Base-by-base conservation (phyloP, 2,797 vertebrate genomes). In the Falco novaeseelandiae region DNA sequence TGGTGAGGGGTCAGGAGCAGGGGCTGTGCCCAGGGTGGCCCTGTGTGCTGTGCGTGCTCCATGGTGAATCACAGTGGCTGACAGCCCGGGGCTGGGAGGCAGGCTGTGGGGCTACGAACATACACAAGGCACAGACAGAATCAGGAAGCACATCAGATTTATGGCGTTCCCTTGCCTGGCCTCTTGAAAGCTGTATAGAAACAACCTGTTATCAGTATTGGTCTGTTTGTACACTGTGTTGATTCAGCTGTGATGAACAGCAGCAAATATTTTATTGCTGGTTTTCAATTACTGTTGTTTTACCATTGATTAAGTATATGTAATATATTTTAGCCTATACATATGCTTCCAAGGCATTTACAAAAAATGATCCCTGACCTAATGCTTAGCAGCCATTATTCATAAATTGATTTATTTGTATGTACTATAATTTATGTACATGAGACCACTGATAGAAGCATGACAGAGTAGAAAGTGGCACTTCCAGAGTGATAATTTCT, bases 201-300 rank as follows among this genome's bases (percentile, higher is more conserved):
- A 93, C 95, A 96, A 94, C n/a, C 38, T 66, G 46, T 70, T 97
- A 97, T 94, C 94, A 95, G 54, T 89, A 69, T 77, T 49, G 17
- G 70, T 94, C 58, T 96, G 73, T 97, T 97, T 97, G 87, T 92
- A 85, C 65, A 91, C 30, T 44, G 27, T 97, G 96, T 97, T 97
- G 90, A 97, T 96, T 95, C 96, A 97, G 95, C 89, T 94, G 92
- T 72, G 54, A 66, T 34, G 13, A 93, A 69, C 49, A 87, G 73
- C 25, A 79, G 93, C 85, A 96, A 96, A 94, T 89, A 96, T 78
- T 96, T 96, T 96, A 90, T 96, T 95, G 83, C 51, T 92, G 22
- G 36, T 88, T 94, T 97, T 90, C 44, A 90, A 78, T 94, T 90
- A 93, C 85, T 96, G 74, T 83, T 92, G 12, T 51, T 91, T 91